These are phyloP conservation scores for Oscheius sp. DNA, from an alignment of 2,888 invertebrate species.

Conservation along the genomic window DNA sequence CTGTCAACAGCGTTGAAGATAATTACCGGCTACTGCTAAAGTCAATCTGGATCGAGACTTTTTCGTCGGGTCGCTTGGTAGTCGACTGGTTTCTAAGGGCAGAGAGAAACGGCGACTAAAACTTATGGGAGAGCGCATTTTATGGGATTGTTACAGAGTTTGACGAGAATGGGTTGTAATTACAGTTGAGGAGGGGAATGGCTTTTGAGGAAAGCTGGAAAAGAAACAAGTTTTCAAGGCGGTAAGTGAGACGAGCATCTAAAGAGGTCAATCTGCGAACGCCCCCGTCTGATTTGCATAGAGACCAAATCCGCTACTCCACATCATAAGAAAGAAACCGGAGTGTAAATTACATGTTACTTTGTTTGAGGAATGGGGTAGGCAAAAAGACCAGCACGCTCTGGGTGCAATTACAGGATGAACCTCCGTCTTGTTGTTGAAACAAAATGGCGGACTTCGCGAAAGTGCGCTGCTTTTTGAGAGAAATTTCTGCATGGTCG, in stretches of 20 bases:
- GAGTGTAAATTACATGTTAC: too few species aligned
- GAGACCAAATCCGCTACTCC: conserved; percentile 22
- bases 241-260: conserved; percentile 26
- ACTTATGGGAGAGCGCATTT: background rate
- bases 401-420: conserved; percentile 22
- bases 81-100: background rate
- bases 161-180: too few species aligned
- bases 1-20: background rate
- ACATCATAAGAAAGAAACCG: conserved; percentile 23
- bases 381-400: conserved; percentile 1
- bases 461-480: too few species aligned
- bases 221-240: background rate
- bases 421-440: too few species aligned
- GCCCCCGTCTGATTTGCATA: conserved; percentile 23
- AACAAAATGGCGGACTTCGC: background rate
- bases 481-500: too few species aligned
- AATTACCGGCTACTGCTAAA: background rate
- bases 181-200: too few species aligned
- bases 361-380: too few species aligned
- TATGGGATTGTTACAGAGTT: too few species aligned
- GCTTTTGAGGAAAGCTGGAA: too few species aligned
- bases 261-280: conserved; percentile 13
- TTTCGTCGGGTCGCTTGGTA: background rate
- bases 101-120: background rate
- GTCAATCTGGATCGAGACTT: too few species aligned